Percentiles rank a stretch among this genome's conserved stretches.
phyloP scores from a whole-genome alignment of 2,797 vertebrate species.

The Squalus acanthias region DNA sequence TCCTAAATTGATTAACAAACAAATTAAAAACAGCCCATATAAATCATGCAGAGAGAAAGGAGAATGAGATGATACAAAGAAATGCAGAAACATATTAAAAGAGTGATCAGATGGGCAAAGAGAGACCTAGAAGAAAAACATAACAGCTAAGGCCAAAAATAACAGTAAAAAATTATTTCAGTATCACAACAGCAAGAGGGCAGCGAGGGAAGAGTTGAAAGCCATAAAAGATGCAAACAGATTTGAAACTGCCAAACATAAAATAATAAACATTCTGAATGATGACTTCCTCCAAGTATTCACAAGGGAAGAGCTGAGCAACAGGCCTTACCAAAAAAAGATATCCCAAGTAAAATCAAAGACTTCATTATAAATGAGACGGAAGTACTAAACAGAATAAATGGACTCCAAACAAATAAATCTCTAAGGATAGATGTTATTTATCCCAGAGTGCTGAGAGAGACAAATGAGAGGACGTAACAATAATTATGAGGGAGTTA shows the following conservation, averaged over 20 bases:
- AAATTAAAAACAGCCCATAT: neutral
- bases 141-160: neutral
- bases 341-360: too few species aligned
- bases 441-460: neutral
- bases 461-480: neutral
- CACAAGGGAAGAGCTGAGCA: neutral
- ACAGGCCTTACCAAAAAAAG: too few species aligned
- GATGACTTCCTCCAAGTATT: neutral
- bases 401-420: neutral
- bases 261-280: neutral
- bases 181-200: neutral
- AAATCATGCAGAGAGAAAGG: neutral
- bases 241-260: neutral
- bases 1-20: neutral
- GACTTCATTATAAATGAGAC: too few species aligned
- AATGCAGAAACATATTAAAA: neutral
- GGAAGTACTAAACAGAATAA: neutral
- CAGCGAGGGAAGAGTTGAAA: neutral
- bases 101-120: neutral
- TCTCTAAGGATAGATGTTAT: neutral
- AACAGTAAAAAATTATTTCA: neutral
- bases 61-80: neutral
- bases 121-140: neutral
- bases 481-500: slow-evolving; percentile 6
- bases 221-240: neutral